Evolutionary conservation across 2,888 invertebrate species (phyloP), one percentile per base, ranked within the genome.

Genomic region (Megalurothrips usitatus): DNA sequence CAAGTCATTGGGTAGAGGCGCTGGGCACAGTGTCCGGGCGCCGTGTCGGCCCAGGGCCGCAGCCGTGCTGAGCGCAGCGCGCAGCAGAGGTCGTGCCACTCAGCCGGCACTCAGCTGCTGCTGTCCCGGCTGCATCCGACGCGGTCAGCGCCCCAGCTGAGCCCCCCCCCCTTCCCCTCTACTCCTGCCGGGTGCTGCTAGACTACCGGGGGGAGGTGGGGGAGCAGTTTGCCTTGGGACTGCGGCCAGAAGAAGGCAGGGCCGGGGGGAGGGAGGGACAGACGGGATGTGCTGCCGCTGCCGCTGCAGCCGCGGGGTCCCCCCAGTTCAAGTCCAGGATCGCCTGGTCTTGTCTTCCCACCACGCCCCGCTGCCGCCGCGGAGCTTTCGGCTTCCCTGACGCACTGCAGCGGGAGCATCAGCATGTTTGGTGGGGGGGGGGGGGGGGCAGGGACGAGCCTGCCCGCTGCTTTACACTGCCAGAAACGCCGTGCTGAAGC

Each of bases 281-380:
- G 19, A 17, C 58, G 58, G 58, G 58, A 58, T 43, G 34, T 2
- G 34, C 34, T 43, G 34, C 3, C 34, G 34, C 34, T n/a, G n/a
- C n/a, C n/a, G n/a, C n/a, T n/a, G 52, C 52, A 52, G 52, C 12
- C 12, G 17, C 34, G 34, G 34, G 34, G 34, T 43, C 34, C 58
- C 58, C 58, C 58, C 68, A 75, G 68, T 75, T 75, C 68, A 75
- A 75, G 68, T 75, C 68, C 68, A 75, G 68, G 68, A 75, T 26
- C 58, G 58, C n/a, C 58, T 52, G 52, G 52, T 52, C 52, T 58
- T 17, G 58, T 58, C 19, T 43, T 19, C 58, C 52, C 52, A 52
- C 52, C 52, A 12, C 58, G 58, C 58, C 58, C 58, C 58, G 14
- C 58, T 17, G n/a, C 58, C 14, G 58, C 58, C 14, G 14, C 14